Evolutionary conservation across 2,888 invertebrate genomes (phyloP), one percentile per base, ranked within the genome.

Genomic region (Peribatodes rhomboidaria): DNA sequence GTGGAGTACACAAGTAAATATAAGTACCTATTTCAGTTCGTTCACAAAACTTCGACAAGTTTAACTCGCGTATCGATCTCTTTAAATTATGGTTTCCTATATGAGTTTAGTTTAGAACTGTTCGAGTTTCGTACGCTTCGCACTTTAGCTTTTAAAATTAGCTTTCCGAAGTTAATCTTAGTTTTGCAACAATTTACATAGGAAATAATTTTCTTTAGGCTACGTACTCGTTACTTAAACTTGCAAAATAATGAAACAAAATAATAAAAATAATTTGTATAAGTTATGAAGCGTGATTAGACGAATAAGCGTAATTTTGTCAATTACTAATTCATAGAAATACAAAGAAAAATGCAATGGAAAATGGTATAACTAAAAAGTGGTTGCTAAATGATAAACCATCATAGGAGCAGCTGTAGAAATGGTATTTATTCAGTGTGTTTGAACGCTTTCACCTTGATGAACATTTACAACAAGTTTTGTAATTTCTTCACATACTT

Each of bases 61-160:
- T 46, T 46, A 44, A 18, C 52, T 63, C n/a, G 20, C 18, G 22
- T 54, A 60, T 61, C 65, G 53, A 44, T 52, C 50, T 55, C 61
- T 42, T 62, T 56, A 50, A 52, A 56, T 50, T 62, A 68, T 61
- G 57, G 46, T 47, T 52, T 58, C 52, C 49, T 63, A 60, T 60
- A 70, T 57, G 61, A 64, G 41, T 70, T 65, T 60, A 57, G 66
- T 65, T 65, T 50, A 44, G 54, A 70, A 68, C 62, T 67, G 57
- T 56, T 53, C 47, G 49, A 65, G 57, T 67, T 65, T 47, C 13
- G 42, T 46, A 65, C 56, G 53, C 35, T 60, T 65, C 20, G 20
- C 8, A 16, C 27, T 47, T 47, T 31, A 14, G 9, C 27, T 14
- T 47, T 44, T 22, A 22, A 22, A 47, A 16, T 49, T 49, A 9